Percentiles rank a stretch among this genome's conserved stretches.
Evolutionary conservation across 2,888 invertebrate genomes (phyloP).

Genomic region (Poecilus cupreus): DNA sequence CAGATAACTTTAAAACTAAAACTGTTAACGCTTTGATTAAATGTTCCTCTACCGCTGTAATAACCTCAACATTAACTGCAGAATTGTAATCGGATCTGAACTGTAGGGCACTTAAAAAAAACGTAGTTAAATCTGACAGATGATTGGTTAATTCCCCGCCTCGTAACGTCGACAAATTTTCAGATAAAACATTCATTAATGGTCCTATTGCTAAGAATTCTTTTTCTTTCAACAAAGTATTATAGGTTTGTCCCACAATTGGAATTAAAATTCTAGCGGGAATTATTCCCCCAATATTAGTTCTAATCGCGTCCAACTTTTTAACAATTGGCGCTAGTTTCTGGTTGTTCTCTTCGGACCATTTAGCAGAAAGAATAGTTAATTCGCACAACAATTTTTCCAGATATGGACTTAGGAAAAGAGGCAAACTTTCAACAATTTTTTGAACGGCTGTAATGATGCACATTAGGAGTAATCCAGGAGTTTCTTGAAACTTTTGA

Average conservation of each 20-base stretch:
- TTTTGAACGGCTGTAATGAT: conserved; percentile 87
- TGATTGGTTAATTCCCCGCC: conserved; percentile 80
- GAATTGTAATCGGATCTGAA: conserved; percentile 77
- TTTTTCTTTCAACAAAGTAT: conserved; percentile 76
- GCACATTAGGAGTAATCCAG: conserved; percentile 81
- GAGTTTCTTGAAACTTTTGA: conserved; percentile 77
- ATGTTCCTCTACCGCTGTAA: conserved; percentile 81
- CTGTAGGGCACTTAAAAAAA: conserved; percentile 84
- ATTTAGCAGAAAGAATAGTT: conserved; percentile 76
- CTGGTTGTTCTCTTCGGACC: conserved; percentile 73
- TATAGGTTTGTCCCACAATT: conserved; percentile 80
- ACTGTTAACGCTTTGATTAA: conserved; percentile 86
- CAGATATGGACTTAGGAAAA: conserved; percentile 91
- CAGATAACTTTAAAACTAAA: conserved; percentile 90
- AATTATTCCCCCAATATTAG: conserved; percentile 81
- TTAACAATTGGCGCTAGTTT: conserved; percentile 75
- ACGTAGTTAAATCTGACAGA: conserved; percentile 81
- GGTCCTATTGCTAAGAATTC: conserved; percentile 79
- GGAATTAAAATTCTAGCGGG: conserved; percentile 87
- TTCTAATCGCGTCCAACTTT: conserved; percentile 78
- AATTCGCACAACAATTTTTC: conserved; percentile 81
- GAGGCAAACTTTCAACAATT: conserved; percentile 86
- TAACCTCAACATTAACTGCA: conserved; percentile 69
- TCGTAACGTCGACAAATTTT: conserved; percentile 80
- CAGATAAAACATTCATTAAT: conserved; percentile 85